Percentiles rank a stretch among this genome's conserved stretches.
These are phyloP conservation scores for Clytia hemisphaerica DNA, from an alignment of 30 jellyfish, hydroid and myxozoan genomes.

Conservation along the genomic window DNA sequence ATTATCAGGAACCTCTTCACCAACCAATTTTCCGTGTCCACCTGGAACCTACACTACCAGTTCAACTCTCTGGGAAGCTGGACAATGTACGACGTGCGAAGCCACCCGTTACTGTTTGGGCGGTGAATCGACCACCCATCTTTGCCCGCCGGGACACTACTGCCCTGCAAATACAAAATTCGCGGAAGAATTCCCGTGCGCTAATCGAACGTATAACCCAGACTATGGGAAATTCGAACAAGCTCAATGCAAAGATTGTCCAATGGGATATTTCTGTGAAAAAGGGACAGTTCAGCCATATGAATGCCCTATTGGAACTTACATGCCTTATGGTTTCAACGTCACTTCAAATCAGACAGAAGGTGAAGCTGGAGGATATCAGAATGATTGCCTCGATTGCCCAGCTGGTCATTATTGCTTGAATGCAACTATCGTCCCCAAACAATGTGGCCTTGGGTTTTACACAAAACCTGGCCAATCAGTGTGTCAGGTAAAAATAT, in stretches of 20 bases:
- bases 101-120: constrained; percentile 82
- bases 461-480: constrained; percentile 85
- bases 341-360: constrained; percentile 42
- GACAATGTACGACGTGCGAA: constrained; percentile 86
- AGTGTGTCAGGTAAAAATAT: constrained; percentile 74
- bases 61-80: constrained; percentile 47
- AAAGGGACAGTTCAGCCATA: constrained; percentile 85
- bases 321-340: constrained; percentile 91
- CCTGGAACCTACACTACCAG: constrained; percentile 93
- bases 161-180: constrained; percentile 79
- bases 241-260: constrained; percentile 68
- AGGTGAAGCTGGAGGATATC: constrained; percentile 94
- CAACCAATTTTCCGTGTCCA: constrained; percentile 90
- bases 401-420: constrained; percentile 80
- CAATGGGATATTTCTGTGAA: constrained; percentile 91
- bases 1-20: constrained; percentile 87
- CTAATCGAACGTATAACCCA: constrained; percentile 78
- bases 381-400: constrained; percentile 73
- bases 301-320: constrained; percentile 89
- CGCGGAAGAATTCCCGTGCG: constrained; percentile 86
- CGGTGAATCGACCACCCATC: constrained; percentile 77
- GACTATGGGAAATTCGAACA: constrained; percentile 42
- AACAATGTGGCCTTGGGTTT: constrained; percentile 71
- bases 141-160: constrained; percentile 87
- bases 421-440: constrained; percentile 89